Conservation (phyloP, 2,888 invertebrate genomes). For the Macropis europaea region DNA sequence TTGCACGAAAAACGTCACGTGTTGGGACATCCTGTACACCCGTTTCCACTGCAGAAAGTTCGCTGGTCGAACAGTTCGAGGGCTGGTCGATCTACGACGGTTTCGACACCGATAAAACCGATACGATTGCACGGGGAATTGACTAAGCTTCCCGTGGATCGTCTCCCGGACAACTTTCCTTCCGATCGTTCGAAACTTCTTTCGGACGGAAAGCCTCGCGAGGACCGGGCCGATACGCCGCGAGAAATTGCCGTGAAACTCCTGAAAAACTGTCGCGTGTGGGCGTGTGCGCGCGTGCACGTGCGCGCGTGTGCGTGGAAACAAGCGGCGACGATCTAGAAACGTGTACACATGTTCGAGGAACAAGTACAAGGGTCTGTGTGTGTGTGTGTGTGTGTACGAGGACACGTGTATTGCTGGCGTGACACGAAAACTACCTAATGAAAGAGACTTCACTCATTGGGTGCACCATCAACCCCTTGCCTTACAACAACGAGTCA, state of each 20-base stretch:
- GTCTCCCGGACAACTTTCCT: slow-evolving; percentile 17
- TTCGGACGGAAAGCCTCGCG: slow-evolving; percentile 8
- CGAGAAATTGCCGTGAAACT: slow-evolving; percentile 33
- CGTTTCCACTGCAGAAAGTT: no score
- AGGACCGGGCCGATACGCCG: slow-evolving; percentile 8
- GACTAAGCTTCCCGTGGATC: slow-evolving; percentile 27
- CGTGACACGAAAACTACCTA: not conserved
- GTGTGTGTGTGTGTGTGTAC: not conserved
- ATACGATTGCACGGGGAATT: slow-evolving; percentile 39
- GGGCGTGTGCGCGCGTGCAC: not conserved
- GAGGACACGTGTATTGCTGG: not conserved
- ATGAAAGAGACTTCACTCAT: not conserved
- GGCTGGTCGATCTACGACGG: slow-evolving; percentile 11
- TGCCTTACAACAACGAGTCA: no score
- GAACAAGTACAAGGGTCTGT: no score
- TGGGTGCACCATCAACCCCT: no score
- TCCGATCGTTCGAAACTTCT: slow-evolving; percentile 10
- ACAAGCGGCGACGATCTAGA: not conserved
- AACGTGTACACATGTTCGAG: not conserved
- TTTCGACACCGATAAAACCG: slow-evolving; percentile 9
- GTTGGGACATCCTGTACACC: no score
- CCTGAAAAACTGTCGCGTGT: slow-evolving; percentile 2
- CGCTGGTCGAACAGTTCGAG: no score
- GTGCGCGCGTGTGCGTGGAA: not conserved
- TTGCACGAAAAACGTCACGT: no score